These are phyloP conservation scores for Sminthopsis crassicaudata DNA, from an alignment of 2,113 vertebrate genomes.

Conservation along the genomic window DNA sequence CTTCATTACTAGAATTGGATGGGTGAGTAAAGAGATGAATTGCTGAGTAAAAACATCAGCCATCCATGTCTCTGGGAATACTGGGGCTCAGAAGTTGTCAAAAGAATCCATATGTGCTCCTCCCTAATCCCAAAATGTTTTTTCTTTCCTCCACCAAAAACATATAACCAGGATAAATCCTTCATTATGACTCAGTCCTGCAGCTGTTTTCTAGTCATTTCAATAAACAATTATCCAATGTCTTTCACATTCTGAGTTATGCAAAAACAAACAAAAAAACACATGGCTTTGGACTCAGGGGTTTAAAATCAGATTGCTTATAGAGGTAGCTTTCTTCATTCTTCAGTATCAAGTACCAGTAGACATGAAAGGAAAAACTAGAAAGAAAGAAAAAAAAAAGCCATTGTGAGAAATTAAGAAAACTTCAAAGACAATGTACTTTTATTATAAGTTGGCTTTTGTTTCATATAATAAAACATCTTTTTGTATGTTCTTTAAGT, in stretches of 20 bases:
- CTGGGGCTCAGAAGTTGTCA: neutral
- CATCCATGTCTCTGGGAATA: neutral
- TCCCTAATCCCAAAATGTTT: neutral
- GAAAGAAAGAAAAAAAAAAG: neutral
- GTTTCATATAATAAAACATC: neutral
- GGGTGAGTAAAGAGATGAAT: neutral
- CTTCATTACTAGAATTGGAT: neutral
- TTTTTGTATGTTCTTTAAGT: neutral
- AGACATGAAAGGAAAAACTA: neutral
- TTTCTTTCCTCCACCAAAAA: neutral
- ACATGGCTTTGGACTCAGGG: neutral
- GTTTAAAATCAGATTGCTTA: neutral
- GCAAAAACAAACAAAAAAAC: neutral
- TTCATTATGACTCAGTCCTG: neutral
- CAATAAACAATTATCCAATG: neutral
- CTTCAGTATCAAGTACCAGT: neutral
- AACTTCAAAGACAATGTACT: neutral
- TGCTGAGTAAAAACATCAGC: neutral
- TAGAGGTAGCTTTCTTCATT: neutral
- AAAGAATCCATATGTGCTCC: neutral
- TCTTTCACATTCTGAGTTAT: neutral
- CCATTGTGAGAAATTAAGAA: neutral
- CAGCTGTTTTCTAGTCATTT: neutral
- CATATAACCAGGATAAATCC: neutral
- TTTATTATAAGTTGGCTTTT: neutral